Conservation (phyloP, 2,888 invertebrate species). For the Adelphocoris suturalis region DNA sequence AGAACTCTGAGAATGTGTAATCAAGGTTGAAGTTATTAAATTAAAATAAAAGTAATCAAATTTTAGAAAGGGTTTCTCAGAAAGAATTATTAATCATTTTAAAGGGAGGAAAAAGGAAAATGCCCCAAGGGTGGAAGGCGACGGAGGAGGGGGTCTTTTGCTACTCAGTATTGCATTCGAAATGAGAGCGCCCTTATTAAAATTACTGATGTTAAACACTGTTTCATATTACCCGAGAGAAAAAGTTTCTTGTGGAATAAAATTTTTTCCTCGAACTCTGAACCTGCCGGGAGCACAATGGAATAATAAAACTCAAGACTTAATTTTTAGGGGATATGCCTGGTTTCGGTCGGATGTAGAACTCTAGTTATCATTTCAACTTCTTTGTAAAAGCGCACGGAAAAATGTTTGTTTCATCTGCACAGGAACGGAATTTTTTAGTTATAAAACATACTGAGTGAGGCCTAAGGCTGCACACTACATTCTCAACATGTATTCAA, state of each 20-base stretch:
- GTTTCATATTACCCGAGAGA: constrained; percentile 40
- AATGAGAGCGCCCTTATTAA: constrained; percentile 60
- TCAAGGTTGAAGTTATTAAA: constrained; percentile 36
- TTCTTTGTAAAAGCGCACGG: no score
- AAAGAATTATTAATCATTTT: constrained; percentile 33
- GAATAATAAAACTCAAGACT: constrained; percentile 30
- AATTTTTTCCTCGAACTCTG: background rate
- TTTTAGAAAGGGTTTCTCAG: background rate
- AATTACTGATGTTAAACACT: constrained; percentile 55
- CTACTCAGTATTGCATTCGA: constrained; percentile 50
- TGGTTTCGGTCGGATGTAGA: background rate
- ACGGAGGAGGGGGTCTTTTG: constrained; percentile 17
- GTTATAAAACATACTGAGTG: no score
- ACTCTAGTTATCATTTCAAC: no score
- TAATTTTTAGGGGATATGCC: background rate
- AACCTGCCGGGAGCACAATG: constrained; percentile 31
- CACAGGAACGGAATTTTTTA: no score
- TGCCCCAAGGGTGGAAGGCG: background rate
- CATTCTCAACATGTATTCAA: no score
- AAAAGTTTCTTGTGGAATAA: constrained; percentile 19
- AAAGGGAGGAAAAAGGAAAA: constrained; percentile 17
- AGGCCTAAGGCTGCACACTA: no score
- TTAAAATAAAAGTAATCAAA: constrained; percentile 23
- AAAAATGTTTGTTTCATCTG: no score
- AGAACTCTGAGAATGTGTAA: constrained; percentile 18